Conservation (phyloP, 2,113 vertebrate species). For the Amphiprion percula region DNA sequence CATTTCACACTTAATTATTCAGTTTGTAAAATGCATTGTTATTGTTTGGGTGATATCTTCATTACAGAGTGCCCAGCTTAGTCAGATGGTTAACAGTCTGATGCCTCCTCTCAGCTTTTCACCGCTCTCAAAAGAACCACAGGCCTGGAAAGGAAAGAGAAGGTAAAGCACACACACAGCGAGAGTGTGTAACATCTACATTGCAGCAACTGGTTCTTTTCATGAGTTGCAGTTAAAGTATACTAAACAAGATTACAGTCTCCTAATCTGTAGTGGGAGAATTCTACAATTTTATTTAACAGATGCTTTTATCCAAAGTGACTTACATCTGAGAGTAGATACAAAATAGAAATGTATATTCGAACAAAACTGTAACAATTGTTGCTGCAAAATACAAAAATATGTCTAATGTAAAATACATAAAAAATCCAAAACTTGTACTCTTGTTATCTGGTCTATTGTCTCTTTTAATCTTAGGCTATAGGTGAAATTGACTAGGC, state of each 20-base stretch:
- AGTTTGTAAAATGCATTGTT: neutral
- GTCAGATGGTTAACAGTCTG: constrained; percentile 93
- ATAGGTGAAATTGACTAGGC: neutral
- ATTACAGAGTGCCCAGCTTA: constrained; percentile 93
- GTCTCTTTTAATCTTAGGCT: neutral
- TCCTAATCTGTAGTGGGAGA: too few species aligned
- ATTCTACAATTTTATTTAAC: too few species aligned
- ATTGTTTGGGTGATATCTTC: constrained; percentile 22
- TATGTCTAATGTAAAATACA: too few species aligned
- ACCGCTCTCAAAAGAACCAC: constrained; percentile 84
- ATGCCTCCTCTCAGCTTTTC: constrained; percentile 89
- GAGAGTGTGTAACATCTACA: too few species aligned
- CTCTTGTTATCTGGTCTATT: neutral
- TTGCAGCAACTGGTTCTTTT: neutral
- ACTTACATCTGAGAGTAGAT: too few species aligned
- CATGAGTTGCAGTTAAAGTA: neutral
- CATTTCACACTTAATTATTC: neutral
- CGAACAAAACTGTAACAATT: too few species aligned
- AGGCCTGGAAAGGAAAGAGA: constrained; percentile 82
- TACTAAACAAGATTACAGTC: too few species aligned
- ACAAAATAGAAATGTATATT: too few species aligned
- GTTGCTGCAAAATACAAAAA: too few species aligned
- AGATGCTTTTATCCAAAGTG: too few species aligned
- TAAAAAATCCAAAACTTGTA: too few species aligned
- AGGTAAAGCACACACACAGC: constrained; percentile 81